Base-by-base conservation (phyloP, 2,113 vertebrate species). In the Catharus bicknelli region DNA sequence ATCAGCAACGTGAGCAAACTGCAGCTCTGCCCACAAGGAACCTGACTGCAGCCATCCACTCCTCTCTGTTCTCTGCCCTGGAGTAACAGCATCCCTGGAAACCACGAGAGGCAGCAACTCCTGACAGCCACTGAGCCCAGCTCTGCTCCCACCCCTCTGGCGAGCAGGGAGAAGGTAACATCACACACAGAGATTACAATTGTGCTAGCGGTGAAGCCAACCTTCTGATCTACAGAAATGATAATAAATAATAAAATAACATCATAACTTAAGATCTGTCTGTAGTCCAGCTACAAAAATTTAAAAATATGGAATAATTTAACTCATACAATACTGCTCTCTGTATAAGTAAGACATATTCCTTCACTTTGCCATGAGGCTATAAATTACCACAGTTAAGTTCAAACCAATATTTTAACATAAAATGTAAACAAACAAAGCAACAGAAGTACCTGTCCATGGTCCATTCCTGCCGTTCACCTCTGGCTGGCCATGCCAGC, bases 281-380 rank as follows among this genome's bases (percentile, higher is more conserved):
- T 98, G 99, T 99, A 99, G 99, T 98, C 99, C 99, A 98, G 99
- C 99, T 99, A 99, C 99, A 98, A 98, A 98, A 97, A 95, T 97
- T 97, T 95, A 91, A 97, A 97, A 98, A 98, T 97, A 98, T 91
- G 97, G 98, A 98, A 98, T 98, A 99, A 98, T 98, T 99, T 98
- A 99, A 98, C 97, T 97, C 97, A 98, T 98, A 97, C 96, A 98
- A 98, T 97, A 98, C 98, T 98, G 98, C 91, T 97, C 93, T 97
- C 94, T 96, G 88, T 96, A 98, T 97, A 98, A 97, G 97, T 98
- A 98, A 98, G 97, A 98, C 96, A 97, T 97, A 95, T 97, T 97
- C 98, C 98, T 98, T 98, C 97, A 97, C 97, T 96, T 93, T 95
- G 93, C 96, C 98, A 90, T 96, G 97, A 97, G 97, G 97, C 97